Evolutionary conservation across 2,797 vertebrate species (phyloP).

Genomic region (Acanthopagrus latus): DNA sequence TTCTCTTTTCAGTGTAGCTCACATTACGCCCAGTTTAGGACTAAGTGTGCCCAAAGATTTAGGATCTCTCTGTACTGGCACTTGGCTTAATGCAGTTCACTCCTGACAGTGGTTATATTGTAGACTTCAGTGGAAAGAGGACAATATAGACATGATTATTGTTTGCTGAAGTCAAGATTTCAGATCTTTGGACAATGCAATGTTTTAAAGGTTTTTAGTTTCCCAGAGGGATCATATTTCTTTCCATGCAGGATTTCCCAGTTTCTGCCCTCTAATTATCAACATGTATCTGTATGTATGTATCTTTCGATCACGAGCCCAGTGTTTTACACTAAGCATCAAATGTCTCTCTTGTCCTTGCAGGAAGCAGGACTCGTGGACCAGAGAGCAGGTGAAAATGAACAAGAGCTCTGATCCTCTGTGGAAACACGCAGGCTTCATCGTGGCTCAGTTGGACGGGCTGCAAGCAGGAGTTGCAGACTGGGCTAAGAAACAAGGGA

Average conservation of each 20-base stretch:
- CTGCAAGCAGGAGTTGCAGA: constrained; percentile 87
- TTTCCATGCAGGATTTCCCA: neutral
- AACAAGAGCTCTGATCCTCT: constrained; percentile 86
- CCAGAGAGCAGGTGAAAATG: constrained; percentile 87
- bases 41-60: neutral
- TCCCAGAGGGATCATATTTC: neutral
- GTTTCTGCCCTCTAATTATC: neutral
- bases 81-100: neutral
- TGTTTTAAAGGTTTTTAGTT: neutral
- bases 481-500: constrained; percentile 85
- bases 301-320: neutral
- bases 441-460: constrained; percentile 91
- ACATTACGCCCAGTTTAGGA: neutral
- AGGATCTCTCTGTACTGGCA: neutral
- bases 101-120: neutral
- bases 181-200: neutral
- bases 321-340: neutral
- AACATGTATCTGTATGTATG: neutral
- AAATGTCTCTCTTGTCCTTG: neutral
- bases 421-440: constrained; percentile 90
- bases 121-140: neutral
- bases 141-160: neutral
- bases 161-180: neutral
- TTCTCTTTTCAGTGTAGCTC: constrained; percentile 3
- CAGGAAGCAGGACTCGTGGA: constrained; percentile 91